These are phyloP conservation scores for Melanitta fusca DNA, from an alignment of 2,797 vertebrate species.

Conservation along the genomic window DNA sequence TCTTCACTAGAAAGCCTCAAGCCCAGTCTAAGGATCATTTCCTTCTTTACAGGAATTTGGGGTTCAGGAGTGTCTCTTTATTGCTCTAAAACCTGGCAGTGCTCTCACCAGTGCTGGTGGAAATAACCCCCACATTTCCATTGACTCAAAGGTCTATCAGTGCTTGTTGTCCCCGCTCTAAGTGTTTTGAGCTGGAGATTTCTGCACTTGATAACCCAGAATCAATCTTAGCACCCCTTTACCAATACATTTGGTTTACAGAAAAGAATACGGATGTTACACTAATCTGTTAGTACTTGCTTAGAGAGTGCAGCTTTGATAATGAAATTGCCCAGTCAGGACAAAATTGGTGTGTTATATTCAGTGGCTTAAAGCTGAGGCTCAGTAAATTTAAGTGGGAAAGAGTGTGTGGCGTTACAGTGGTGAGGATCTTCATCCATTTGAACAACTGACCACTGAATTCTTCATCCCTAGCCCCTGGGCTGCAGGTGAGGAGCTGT, in stretches of 20 bases:
- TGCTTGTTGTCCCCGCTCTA: not conserved
- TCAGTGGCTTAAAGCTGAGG: not conserved
- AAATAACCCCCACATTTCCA: not conserved
- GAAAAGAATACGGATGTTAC: not conserved
- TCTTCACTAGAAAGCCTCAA: constrained; percentile 4
- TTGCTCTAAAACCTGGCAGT: not conserved
- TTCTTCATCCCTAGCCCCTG: not conserved
- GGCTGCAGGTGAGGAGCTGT: not conserved
- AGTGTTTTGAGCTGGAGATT: not conserved
- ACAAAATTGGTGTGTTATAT: not conserved
- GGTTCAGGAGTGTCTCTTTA: not conserved
- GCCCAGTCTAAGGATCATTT: not conserved
- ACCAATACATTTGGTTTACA: not conserved
- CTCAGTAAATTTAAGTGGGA: not conserved
- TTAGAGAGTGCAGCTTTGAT: not conserved
- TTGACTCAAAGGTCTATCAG: not conserved
- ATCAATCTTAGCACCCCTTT: not conserved
- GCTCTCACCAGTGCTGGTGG: not conserved
- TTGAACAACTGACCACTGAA: not conserved
- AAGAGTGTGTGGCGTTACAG: not conserved
- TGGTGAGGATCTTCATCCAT: not conserved
- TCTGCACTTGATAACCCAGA: not conserved
- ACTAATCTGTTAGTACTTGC: not conserved
- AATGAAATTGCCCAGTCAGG: not conserved
- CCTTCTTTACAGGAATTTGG: not conserved